Evolutionary conservation across 2,888 invertebrate genomes (phyloP).

Genomic region (Hyposoter dolosus): DNA sequence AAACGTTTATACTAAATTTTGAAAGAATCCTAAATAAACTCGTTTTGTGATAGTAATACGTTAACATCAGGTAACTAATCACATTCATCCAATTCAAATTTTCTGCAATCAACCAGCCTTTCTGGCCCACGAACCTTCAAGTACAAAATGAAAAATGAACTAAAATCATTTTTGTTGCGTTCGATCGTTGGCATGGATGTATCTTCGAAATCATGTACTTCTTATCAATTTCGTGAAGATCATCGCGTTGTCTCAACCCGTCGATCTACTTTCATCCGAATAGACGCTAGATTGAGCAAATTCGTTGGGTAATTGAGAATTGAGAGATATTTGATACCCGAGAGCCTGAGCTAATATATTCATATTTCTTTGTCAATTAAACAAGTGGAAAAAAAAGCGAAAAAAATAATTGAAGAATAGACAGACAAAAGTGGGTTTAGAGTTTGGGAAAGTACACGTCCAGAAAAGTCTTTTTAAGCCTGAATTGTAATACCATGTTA

Average conservation of each 20-base stretch:
- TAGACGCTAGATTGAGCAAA: neutral
- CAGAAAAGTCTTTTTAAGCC: conserved; percentile 29
- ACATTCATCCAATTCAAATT: neutral
- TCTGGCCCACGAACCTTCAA: neutral
- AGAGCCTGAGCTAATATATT: neutral
- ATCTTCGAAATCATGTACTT: neutral
- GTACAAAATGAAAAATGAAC: neutral
- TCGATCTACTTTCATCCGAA: neutral
- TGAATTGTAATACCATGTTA: conserved; percentile 41
- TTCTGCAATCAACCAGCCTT: neutral
- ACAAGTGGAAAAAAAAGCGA: neutral
- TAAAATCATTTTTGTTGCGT: neutral
- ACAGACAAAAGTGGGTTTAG: conserved; percentile 41
- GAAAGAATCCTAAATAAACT: too few relatives aligned
- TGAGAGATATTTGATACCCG: neutral
- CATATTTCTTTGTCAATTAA: neutral
- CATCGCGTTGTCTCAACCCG: neutral
- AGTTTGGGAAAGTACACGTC: conserved; percentile 54
- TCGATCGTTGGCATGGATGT: neutral
- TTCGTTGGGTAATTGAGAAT: neutral
- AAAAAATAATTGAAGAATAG: neutral
- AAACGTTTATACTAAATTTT: too few relatives aligned
- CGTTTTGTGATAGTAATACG: too few relatives aligned
- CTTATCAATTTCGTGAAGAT: neutral
- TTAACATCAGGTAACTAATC: neutral